phyloP scores from a whole-genome alignment of 2,888 invertebrate species.

The Heliothis peltigera region DNA sequence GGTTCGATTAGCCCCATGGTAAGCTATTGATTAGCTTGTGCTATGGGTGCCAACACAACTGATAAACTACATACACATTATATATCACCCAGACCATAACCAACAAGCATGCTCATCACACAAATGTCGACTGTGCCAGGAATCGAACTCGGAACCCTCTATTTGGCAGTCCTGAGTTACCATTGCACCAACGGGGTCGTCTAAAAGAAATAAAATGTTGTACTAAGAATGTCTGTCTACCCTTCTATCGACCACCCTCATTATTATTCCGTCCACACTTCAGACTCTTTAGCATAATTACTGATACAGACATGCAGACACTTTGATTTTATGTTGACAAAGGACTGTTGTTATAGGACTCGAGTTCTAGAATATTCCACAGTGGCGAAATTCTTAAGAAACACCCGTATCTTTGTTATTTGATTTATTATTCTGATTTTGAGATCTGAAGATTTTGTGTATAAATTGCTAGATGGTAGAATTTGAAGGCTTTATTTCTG shows the following conservation, averaged over 20 bases:
- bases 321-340: conserved; percentile 24
- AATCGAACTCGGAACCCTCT: no score
- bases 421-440: conserved; percentile 39
- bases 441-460: not conserved
- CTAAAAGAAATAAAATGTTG: no score
- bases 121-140: no score
- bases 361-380: conserved; percentile 25
- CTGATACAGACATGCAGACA: not conserved
- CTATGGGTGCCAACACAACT: no score
- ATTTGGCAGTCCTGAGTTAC: no score
- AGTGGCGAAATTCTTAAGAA: conserved; percentile 12
- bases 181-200: no score
- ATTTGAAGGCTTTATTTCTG: conserved; percentile 3
- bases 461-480: not conserved
- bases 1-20: no score
- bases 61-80: no score
- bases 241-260: not conserved
- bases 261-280: conserved; percentile 4
- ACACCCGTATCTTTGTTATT: conserved; percentile 12
- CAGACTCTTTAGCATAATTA: conserved; percentile 2
- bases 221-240: not conserved
- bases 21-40: no score
- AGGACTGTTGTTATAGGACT: conserved; percentile 45
- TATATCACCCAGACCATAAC: no score
- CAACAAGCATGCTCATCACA: no score